These are phyloP conservation scores for Matsumyia berberina DNA, from an alignment of 2,888 invertebrate genomes.

Conservation along the genomic window DNA sequence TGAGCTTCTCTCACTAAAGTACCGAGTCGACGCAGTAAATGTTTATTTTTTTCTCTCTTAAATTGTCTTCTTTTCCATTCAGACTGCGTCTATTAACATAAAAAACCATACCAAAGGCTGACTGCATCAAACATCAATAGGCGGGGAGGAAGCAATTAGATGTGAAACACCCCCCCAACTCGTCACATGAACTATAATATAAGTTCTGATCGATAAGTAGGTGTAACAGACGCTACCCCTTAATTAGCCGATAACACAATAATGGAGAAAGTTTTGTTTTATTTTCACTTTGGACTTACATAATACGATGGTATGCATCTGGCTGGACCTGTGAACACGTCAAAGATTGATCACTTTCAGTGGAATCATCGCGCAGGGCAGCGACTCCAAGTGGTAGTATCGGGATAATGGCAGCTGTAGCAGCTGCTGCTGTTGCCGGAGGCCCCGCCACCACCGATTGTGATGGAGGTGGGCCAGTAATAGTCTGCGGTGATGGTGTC, in stretches of 20 bases:
- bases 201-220: constrained; percentile 55
- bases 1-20: constrained; percentile 14
- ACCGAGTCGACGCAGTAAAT: constrained; percentile 43
- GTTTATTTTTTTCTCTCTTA: constrained; percentile 49
- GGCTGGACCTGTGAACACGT: constrained; percentile 84
- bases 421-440: constrained; percentile 84
- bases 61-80: constrained; percentile 5
- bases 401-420: constrained; percentile 84
- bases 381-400: constrained; percentile 84
- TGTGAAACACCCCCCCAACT: constrained; percentile 11
- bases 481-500: constrained; percentile 83
- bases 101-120: neutral
- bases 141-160: constrained; percentile 46
- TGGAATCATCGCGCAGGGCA: constrained; percentile 84
- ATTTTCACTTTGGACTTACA: constrained; percentile 79
- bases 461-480: constrained; percentile 80
- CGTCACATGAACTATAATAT: constrained; percentile 51
- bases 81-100: neutral
- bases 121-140: constrained; percentile 27
- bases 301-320: constrained; percentile 84
- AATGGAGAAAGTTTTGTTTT: neutral
- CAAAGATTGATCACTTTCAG: constrained; percentile 84
- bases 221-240: constrained; percentile 21
- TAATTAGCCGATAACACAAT: constrained; percentile 36
- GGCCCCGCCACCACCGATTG: constrained; percentile 84